phyloP scores from a whole-genome alignment of 2,113 vertebrate species.

The Columba janthina region DNA sequence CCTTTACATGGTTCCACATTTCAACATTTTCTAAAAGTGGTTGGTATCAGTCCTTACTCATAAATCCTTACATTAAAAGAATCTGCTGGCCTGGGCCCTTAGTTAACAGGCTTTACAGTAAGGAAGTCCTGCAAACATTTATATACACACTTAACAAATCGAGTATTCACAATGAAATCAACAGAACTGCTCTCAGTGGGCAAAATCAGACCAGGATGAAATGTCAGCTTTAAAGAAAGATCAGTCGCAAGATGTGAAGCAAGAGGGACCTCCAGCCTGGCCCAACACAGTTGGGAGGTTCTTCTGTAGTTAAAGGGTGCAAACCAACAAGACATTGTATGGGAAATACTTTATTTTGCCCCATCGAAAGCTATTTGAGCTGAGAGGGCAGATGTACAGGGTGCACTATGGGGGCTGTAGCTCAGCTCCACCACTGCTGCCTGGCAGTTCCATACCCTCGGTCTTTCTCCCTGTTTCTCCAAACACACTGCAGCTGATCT shows the following conservation, averaged over 20 bases:
- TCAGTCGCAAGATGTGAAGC: accelerated
- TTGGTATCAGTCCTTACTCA: background rate
- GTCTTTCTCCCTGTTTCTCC: background rate
- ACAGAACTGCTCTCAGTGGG: background rate
- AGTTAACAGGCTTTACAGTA: background rate
- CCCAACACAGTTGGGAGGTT: background rate
- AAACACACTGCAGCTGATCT: background rate
- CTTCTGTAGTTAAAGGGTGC: background rate
- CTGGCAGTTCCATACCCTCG: background rate
- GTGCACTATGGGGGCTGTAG: background rate
- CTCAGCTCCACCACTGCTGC: background rate
- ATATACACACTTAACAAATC: background rate
- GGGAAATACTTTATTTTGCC: background rate
- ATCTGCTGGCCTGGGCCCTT: background rate
- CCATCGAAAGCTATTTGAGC: background rate
- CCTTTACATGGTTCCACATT: constrained; percentile 62
- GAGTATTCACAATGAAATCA: background rate
- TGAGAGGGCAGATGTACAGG: background rate
- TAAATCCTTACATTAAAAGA: background rate
- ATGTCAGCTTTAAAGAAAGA: background rate
- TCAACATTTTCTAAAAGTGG: constrained; percentile 53
- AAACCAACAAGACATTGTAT: background rate
- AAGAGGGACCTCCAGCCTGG: background rate
- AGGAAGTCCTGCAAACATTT: background rate
- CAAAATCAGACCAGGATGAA: background rate